Conservation (phyloP, 2,113 vertebrate species). For the Erpornis zantholeuca region DNA sequence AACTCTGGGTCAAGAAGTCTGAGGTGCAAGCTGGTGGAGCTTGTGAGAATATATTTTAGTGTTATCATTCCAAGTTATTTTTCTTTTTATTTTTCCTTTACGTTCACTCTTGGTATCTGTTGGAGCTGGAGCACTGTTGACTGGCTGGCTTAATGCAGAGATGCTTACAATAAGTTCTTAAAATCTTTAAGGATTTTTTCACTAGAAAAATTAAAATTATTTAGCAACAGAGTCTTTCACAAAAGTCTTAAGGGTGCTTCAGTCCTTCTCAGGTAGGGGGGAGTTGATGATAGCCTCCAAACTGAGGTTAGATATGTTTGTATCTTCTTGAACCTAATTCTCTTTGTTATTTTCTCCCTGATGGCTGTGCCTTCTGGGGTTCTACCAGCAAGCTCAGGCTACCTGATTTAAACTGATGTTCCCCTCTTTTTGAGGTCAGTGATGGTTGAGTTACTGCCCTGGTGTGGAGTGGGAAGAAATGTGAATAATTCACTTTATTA, state of each 20-base stretch:
- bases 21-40: neutral
- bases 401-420: neutral
- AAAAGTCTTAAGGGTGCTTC: neutral
- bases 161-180: neutral
- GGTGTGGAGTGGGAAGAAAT: neutral
- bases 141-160: neutral
- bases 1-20: neutral
- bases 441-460: neutral
- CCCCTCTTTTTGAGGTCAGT: neutral
- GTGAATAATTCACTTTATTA: neutral
- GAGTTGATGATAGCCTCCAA: neutral
- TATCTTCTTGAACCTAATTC: neutral
- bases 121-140: neutral
- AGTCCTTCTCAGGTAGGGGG: neutral
- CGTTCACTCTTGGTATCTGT: neutral
- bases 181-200: neutral
- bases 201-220: neutral
- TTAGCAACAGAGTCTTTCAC: neutral
- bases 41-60: neutral
- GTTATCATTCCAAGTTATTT: neutral
- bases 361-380: neutral
- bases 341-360: neutral
- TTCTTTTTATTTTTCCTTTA: neutral
- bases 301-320: neutral
- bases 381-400: neutral